phyloP scores from a whole-genome alignment of 2,797 vertebrate species.

The Oceanodroma leucorhoa region DNA sequence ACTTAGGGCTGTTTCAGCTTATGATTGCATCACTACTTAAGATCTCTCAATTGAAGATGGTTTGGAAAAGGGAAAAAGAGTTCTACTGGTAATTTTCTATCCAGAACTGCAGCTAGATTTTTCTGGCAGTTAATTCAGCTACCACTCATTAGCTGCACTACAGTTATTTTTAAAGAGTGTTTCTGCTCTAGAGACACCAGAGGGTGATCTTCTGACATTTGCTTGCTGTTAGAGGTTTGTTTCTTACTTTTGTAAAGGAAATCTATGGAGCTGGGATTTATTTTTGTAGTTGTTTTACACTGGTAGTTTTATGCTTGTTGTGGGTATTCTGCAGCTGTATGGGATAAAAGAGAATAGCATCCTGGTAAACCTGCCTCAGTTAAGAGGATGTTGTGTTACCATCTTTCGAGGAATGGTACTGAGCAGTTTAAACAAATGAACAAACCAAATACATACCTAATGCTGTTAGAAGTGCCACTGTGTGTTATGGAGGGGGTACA shows the following conservation, averaged over 20 bases:
- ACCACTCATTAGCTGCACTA: neutral
- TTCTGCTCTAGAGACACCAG: conserved; percentile 6
- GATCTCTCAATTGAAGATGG: neutral
- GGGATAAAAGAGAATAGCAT: neutral
- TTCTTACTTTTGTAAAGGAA: neutral
- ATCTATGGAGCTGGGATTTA: neutral
- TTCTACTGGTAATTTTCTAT: neutral
- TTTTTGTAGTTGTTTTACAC: neutral
- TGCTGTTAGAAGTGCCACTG: neutral
- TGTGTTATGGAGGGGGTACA: neutral
- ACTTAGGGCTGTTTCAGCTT: neutral
- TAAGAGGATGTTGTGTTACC: neutral
- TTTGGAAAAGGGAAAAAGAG: neutral
- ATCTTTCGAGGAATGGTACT: neutral
- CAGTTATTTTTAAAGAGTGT: neutral
- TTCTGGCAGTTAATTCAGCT: neutral
- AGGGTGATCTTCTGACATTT: neutral
- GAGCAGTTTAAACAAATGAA: neutral
- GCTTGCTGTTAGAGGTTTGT: neutral
- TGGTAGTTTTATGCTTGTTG: neutral
- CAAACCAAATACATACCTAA: neutral
- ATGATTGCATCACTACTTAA: neutral
- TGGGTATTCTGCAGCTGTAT: neutral
- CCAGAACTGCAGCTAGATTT: neutral
- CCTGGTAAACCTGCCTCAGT: neutral